Conservation (phyloP, 64 coral and sea anemone genomes). For the Trachythela sp. region DNA sequence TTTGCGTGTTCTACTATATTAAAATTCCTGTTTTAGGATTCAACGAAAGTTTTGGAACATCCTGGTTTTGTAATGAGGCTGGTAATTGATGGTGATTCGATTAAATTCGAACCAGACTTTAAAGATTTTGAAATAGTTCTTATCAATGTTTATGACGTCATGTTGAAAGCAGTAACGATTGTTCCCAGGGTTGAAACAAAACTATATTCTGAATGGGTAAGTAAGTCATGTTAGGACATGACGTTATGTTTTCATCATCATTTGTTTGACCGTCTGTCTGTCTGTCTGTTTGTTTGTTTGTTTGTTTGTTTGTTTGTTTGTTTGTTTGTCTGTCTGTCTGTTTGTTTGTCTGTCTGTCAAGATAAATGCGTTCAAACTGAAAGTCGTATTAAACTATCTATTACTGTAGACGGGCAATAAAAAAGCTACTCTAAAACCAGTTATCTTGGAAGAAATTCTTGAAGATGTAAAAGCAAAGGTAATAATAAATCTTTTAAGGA, state of each 20-base stretch:
- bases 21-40: constrained; percentile 51
- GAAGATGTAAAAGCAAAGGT: constrained; percentile 87
- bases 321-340: neutral
- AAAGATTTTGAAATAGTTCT: constrained; percentile 98
- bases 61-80: constrained; percentile 98
- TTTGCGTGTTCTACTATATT: neutral
- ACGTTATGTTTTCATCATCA: neutral
- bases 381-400: neutral
- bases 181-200: constrained; percentile 97
- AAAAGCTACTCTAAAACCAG: constrained; percentile 80
- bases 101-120: constrained; percentile 98
- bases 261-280: no score
- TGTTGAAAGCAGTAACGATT: constrained; percentile 93
- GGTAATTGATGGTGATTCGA: constrained; percentile 84
- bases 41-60: constrained; percentile 78
- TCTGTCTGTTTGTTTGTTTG: neutral
- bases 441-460: constrained; percentile 94
- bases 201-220: constrained; percentile 96
- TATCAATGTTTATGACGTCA: constrained; percentile 96
- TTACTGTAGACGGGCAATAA: constrained; percentile 70
- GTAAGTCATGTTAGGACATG: neutral
- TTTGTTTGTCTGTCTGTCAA: neutral
- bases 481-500: neutral
- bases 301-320: neutral
- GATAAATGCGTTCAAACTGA: neutral